Percentiles rank a stretch among this genome's conserved stretches.
Conservation (phyloP, 2,888 invertebrate species). For the Apamea epomidion region DNA sequence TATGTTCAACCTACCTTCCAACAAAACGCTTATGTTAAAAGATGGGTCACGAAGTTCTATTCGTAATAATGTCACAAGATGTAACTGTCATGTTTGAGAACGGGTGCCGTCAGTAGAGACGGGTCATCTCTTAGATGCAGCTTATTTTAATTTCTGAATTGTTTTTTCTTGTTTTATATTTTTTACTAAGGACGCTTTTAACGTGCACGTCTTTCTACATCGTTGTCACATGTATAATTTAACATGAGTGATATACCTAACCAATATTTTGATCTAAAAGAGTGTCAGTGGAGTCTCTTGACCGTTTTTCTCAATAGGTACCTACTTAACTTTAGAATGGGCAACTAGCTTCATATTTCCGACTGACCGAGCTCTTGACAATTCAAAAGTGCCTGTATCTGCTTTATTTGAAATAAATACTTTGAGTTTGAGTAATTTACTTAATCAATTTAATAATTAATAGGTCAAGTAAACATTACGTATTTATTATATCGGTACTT, state of each 20-base stretch:
- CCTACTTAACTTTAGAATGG: no score
- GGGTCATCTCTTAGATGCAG: neutral
- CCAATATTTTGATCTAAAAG: no score
- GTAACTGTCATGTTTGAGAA: neutral
- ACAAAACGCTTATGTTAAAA: neutral
- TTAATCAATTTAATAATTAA: neutral
- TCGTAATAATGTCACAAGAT: neutral
- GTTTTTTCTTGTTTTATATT: neutral
- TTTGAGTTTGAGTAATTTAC: neutral
- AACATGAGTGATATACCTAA: no score
- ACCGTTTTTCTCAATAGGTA: no score
- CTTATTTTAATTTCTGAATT: neutral
- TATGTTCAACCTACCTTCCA: neutral
- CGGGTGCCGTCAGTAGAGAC: neutral
- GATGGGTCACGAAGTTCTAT: neutral
- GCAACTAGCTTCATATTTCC: no score
- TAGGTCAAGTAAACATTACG: neutral
- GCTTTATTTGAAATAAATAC: neutral
- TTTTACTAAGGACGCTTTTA: neutral
- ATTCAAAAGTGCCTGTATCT: neutral
- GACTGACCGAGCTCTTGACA: neutral
- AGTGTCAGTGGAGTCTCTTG: no score
- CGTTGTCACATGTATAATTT: neutral
- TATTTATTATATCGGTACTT: neutral
- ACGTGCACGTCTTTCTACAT: neutral